phyloP scores from a whole-genome alignment of 2,113 vertebrate species.

The Channa maculata region DNA sequence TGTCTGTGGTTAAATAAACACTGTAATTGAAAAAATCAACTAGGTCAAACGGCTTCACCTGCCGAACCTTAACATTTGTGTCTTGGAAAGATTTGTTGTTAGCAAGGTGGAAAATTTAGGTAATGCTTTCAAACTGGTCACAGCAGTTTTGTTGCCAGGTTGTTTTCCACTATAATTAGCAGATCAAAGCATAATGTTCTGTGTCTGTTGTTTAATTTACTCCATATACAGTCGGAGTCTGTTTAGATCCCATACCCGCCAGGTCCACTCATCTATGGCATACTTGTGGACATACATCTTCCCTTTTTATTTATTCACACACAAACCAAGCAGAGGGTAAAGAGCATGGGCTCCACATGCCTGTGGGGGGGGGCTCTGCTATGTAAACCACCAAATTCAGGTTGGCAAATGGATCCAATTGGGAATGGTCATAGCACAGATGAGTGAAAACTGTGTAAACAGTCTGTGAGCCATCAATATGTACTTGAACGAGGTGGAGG shows the following conservation, averaged over 20 bases:
- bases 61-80: slow-evolving; percentile 29
- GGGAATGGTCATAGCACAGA: slow-evolving; percentile 74
- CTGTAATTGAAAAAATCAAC: neutral
- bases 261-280: slow-evolving; percentile 50
- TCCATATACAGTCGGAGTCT: slow-evolving; percentile 66
- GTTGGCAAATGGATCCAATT: slow-evolving; percentile 62
- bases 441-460: slow-evolving; percentile 78
- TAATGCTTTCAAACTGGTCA: slow-evolving; percentile 55
- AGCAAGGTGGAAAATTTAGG: slow-evolving; percentile 71
- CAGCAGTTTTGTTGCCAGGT: slow-evolving; percentile 51
- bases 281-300: slow-evolving; percentile 71
- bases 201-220: slow-evolving; percentile 69
- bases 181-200: slow-evolving; percentile 75
- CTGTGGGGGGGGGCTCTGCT: slow-evolving; percentile 40
- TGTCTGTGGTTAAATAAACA: slow-evolving; percentile 9
- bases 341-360: slow-evolving; percentile 77
- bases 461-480: slow-evolving; percentile 72
- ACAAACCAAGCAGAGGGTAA: slow-evolving; percentile 65
- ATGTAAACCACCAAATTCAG: slow-evolving; percentile 56
- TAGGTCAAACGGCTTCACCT: slow-evolving; percentile 50
- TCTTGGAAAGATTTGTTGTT: slow-evolving; percentile 40
- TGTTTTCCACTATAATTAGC: slow-evolving; percentile 74
- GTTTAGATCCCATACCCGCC: slow-evolving; percentile 64
- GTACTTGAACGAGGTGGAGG: slow-evolving; percentile 45
- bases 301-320: slow-evolving; percentile 76